Evolutionary conservation across 2,888 invertebrate species (phyloP), one percentile per base, ranked within the genome.

Genomic region (Plebejus anna): DNA sequence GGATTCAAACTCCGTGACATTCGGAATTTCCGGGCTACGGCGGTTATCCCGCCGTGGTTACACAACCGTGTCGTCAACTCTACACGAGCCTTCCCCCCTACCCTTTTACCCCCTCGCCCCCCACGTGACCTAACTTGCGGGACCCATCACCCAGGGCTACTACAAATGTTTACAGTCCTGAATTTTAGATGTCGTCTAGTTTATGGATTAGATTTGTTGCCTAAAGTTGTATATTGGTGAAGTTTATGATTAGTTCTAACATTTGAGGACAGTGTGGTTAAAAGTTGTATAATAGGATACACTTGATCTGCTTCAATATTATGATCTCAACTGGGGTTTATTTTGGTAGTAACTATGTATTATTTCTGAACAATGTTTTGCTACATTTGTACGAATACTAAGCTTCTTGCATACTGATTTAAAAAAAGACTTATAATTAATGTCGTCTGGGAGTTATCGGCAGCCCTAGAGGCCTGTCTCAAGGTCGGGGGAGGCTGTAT

Each of bases 221-320:
- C 7, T 7, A 22, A 22, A 59, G 22, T 59, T 59, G n/a, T 59
- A 59, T 59, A 59, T 59, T 59, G 59, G 6, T 32, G 32, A 66
- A 66, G 28, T 66, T 66, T 32, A 66, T 66, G 61, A 66, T 66
- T 66, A 66, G 61, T 66, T 66, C 61, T 66, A 28, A 9, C 32
- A 66, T 28, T 59, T 22, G 59, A 66, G 61, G 61, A 66, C 61
- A 32, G 11, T 66, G 28, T 28, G 61, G 61, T 66, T 28, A 11
- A 66, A 66, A 66, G 28, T 11, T 66, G 32, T 66, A 11, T 66
- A 66, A 28, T 66, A 66, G 28, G 11, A 11, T 66, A 59, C 16
- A n/a, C 7, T 22, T 2, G 7, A 22, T 59, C 59, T 2, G 7
- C 2, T 2, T 7, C n/a, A 59, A 22, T 59, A 7, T 22, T 9